Evolutionary conservation across 2,113 vertebrate species (phyloP).

Genomic region (Chamaetylas fuelleborni): DNA sequence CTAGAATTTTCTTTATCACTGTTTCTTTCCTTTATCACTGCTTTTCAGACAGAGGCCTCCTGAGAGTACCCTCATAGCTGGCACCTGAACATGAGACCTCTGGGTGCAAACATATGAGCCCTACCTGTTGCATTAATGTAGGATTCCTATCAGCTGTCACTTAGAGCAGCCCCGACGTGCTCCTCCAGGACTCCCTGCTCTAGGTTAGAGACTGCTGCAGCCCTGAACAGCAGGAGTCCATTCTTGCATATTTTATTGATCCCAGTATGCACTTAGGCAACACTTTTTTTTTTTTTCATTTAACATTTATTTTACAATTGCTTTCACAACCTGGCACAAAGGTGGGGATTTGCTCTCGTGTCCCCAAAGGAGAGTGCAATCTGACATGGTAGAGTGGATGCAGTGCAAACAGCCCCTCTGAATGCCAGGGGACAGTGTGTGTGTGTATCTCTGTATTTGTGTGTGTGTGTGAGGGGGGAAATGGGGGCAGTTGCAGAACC

Average conservation of each 20-base stretch:
- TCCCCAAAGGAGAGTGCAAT: neutral
- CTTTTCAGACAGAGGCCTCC: neutral
- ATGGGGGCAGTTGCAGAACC: neutral
- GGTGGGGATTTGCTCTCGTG: neutral
- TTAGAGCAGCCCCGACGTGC: rapidly evolving
- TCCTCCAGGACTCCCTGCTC: neutral
- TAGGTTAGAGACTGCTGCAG: neutral
- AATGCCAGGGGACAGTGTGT: neutral
- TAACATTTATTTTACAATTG: neutral
- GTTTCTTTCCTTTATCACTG: neutral
- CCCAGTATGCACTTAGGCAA: neutral
- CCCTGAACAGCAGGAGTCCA: neutral
- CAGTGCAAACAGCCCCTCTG: neutral
- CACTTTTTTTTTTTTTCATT: neutral
- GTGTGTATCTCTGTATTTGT: neutral
- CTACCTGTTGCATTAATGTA: neutral
- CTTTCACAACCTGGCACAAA: neutral
- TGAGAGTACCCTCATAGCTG: neutral
- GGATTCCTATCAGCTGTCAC: neutral
- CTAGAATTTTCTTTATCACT: neutral
- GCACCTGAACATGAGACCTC: neutral
- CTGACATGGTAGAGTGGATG: neutral
- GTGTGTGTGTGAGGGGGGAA: rapidly evolving
- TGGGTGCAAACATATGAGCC: neutral
- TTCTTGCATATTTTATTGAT: neutral